phyloP scores from a whole-genome alignment of 2,888 invertebrate genomes.

The Cantharis lateralis region DNA sequence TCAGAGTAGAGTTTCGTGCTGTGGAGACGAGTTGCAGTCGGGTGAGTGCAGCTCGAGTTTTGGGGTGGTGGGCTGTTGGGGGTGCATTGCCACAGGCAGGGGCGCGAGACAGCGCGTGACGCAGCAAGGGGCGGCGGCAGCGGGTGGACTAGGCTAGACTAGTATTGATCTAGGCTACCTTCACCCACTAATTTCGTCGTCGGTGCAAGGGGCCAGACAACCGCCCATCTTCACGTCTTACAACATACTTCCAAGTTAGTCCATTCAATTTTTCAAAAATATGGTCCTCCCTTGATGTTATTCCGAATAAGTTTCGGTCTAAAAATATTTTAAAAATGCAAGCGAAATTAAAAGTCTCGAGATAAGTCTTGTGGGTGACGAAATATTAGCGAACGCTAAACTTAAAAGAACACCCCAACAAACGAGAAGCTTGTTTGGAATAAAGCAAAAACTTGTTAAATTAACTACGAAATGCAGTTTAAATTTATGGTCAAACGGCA shows the following conservation, averaged over 20 bases:
- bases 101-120: constrained; percentile 42
- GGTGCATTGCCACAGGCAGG: constrained; percentile 30
- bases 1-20: constrained; percentile 38
- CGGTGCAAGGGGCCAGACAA: constrained; percentile 41
- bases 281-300: not conserved
- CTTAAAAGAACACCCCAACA: not conserved
- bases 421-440: not conserved
- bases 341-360: not conserved
- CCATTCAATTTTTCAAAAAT: not conserved
- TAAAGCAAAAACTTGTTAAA: not conserved
- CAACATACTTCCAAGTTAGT: constrained; percentile 26
- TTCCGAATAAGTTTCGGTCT: too few relatives aligned
- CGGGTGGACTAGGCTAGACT: constrained; percentile 53
- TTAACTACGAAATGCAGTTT: not conserved
- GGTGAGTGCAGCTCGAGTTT: constrained; percentile 33
- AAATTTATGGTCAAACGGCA: not conserved
- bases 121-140: constrained; percentile 45
- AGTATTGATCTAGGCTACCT: constrained; percentile 57
- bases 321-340: not conserved
- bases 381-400: not conserved
- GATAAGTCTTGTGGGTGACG: not conserved
- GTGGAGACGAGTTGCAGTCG: constrained; percentile 36
- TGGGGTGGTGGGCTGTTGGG: constrained; percentile 34
- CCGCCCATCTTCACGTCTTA: constrained; percentile 44
- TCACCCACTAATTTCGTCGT: constrained; percentile 56